Conservation (phyloP, 2,113 vertebrate genomes). For the Cheilinus undulatus region DNA sequence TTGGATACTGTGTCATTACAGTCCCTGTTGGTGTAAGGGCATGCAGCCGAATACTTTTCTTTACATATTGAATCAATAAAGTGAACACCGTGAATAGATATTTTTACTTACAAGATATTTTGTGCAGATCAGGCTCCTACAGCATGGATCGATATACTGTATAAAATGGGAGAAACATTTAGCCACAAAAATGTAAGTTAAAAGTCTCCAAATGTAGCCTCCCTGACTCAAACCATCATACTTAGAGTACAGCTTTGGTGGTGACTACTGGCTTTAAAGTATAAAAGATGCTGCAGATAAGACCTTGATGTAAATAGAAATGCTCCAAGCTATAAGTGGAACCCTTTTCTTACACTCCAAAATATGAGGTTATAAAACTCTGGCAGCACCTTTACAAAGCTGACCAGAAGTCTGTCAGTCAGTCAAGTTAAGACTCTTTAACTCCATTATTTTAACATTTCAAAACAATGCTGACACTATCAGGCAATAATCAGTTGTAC, state of each 20-base stretch:
- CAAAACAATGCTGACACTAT: background rate
- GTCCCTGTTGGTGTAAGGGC: too few relatives aligned
- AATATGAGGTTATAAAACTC: slow-evolving; percentile 41
- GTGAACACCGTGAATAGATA: too few relatives aligned
- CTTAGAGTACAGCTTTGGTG: slow-evolving; percentile 14
- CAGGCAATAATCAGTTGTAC: background rate
- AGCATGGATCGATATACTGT: too few relatives aligned
- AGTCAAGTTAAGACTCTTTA: slow-evolving; percentile 21
- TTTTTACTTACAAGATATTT: too few relatives aligned
- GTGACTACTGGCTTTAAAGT: slow-evolving; percentile 35
- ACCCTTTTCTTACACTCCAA: slow-evolving; percentile 21
- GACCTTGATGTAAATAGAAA: slow-evolving; percentile 35
- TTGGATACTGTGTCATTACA: too few relatives aligned
- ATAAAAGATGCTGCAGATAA: slow-evolving; percentile 30
- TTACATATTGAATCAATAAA: too few relatives aligned
- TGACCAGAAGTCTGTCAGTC: slow-evolving; percentile 37
- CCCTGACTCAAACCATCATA: slow-evolving; percentile 21
- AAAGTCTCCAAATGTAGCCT: slow-evolving; percentile 20
- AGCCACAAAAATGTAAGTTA: slow-evolving; percentile 6
- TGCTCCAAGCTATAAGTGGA: slow-evolving; percentile 23
- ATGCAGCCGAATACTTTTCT: too few relatives aligned
- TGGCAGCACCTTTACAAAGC: slow-evolving; percentile 38
- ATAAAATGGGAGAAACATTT: background rate
- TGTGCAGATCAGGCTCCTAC: too few relatives aligned
- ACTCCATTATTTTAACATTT: background rate